These are phyloP conservation scores for Drosophila subquinaria DNA, from an alignment of 2,888 invertebrate species.

Conservation along the genomic window DNA sequence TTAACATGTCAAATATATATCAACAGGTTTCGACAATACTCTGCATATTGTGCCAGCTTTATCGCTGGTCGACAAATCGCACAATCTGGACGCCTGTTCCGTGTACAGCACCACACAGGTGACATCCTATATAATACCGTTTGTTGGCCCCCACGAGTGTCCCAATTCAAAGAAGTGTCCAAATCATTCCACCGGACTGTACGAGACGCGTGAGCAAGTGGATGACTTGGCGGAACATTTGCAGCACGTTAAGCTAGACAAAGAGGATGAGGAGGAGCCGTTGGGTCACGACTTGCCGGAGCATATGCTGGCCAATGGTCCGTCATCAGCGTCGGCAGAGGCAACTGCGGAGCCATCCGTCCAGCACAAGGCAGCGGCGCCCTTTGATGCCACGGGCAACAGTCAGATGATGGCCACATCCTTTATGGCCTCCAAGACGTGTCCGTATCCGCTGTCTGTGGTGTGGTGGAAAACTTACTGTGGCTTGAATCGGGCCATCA, in stretches of 20 bases:
- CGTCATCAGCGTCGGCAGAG: constrained; percentile 1
- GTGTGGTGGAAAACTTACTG: constrained; percentile 92
- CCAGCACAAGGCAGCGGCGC: constrained; percentile 35
- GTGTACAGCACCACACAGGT: constrained; percentile 84
- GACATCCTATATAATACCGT: constrained; percentile 85
- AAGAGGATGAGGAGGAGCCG: constrained; percentile 65
- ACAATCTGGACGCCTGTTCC: constrained; percentile 70
- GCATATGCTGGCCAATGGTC: constrained; percentile 73
- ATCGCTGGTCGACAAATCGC: constrained; percentile 82
- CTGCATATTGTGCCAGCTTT: constrained; percentile 85
- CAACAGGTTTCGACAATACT: constrained; percentile 85
- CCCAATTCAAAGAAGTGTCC: constrained; percentile 85
- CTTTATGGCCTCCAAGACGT: constrained; percentile 85
- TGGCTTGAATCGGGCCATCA: constrained; percentile 89
- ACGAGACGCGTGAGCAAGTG: constrained; percentile 25
- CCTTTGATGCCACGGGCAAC: constrained; percentile 73
- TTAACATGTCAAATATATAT: constrained; percentile 35
- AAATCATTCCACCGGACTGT: constrained; percentile 70
- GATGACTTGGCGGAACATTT: constrained; percentile 51
- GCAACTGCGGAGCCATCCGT: constrained; percentile 29
- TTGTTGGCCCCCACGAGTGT: constrained; percentile 85
- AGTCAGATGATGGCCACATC: constrained; percentile 82
- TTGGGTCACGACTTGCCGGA: constrained; percentile 82
- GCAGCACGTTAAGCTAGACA: constrained; percentile 45
- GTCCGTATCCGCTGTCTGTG: constrained; percentile 87